These are phyloP conservation scores for Adineta ricciae DNA, from an alignment of 2,888 invertebrate genomes.

Conservation along the genomic window DNA sequence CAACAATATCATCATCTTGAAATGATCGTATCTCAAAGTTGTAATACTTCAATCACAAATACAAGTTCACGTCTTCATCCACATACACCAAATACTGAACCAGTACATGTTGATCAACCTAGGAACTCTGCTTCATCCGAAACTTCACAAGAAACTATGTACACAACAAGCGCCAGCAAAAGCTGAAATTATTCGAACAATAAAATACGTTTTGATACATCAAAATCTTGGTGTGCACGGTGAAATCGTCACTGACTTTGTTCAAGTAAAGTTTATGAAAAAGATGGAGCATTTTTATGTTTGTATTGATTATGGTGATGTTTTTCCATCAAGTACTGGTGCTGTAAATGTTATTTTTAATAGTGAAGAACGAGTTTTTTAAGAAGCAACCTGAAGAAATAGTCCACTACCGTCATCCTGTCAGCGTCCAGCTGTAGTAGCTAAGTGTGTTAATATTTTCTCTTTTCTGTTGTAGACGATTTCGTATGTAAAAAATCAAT, in stretches of 20 bases:
- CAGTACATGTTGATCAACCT: constrained; percentile 2
- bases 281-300: background rate
- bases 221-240: constrained; percentile 57
- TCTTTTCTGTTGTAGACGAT: too few relatives aligned
- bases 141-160: constrained; percentile 42
- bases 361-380: constrained; percentile 23
- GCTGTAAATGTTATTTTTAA: constrained; percentile 87
- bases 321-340: constrained; percentile 81
- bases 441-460: too few relatives aligned
- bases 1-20: too few relatives aligned
- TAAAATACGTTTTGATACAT: constrained; percentile 80
- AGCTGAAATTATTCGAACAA: constrained; percentile 52
- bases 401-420: too few relatives aligned
- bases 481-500: too few relatives aligned
- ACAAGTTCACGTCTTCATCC: too few relatives aligned
- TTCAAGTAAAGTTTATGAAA: too few relatives aligned
- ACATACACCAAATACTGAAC: too few relatives aligned
- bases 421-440: too few relatives aligned
- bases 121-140: constrained; percentile 42
- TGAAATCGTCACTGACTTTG: too few relatives aligned
- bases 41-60: too few relatives aligned
- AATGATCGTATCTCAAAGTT: too few relatives aligned
- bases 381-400: background rate
- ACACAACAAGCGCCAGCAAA: background rate
- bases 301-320: constrained; percentile 56